Evolutionary conservation across 2,888 invertebrate genomes (phyloP).

Genomic region (Pterostichus niger): DNA sequence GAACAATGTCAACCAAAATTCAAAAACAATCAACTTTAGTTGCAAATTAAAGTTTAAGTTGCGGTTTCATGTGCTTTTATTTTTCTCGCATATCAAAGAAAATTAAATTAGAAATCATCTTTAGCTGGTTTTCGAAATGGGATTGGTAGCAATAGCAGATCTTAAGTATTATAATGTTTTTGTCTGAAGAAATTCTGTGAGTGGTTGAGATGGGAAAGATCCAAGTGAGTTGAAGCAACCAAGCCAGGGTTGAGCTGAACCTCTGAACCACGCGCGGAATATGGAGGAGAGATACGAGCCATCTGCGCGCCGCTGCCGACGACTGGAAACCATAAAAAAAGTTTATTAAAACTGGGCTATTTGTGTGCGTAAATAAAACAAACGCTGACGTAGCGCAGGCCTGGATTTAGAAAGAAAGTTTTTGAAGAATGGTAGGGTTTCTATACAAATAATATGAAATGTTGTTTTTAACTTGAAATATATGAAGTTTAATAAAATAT

Average conservation of each 20-base stretch:
- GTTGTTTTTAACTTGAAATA: too few relatives aligned
- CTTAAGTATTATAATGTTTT: background rate
- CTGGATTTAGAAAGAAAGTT: conserved; percentile 33
- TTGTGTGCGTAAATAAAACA: conserved; percentile 66
- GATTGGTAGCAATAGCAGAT: too few relatives aligned
- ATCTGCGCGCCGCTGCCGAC: conserved; percentile 55
- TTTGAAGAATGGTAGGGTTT: background rate
- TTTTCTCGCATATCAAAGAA: too few relatives aligned
- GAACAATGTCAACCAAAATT: too few relatives aligned
- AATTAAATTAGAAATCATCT: too few relatives aligned
- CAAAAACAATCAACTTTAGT: too few relatives aligned
- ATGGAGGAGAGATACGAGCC: conserved; percentile 54
- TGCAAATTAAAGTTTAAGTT: too few relatives aligned
- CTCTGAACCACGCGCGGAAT: background rate
- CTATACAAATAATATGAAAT: too few relatives aligned
- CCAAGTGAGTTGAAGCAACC: background rate
- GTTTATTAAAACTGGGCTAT: conserved; percentile 65
- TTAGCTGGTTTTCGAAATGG: too few relatives aligned
- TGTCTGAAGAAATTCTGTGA: background rate
- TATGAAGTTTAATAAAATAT: too few relatives aligned
- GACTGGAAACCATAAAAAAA: conserved; percentile 62
- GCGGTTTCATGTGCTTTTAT: too few relatives aligned
- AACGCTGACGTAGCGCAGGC: conserved; percentile 31
- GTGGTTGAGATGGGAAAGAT: background rate
- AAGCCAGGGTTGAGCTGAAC: background rate